A percentile compares a stretch with the other conserved stretches of the same genome.
Evolutionary conservation across 1,140 invertebrate species (phyloP).

Genomic region (Trichoplusia ni): DNA sequence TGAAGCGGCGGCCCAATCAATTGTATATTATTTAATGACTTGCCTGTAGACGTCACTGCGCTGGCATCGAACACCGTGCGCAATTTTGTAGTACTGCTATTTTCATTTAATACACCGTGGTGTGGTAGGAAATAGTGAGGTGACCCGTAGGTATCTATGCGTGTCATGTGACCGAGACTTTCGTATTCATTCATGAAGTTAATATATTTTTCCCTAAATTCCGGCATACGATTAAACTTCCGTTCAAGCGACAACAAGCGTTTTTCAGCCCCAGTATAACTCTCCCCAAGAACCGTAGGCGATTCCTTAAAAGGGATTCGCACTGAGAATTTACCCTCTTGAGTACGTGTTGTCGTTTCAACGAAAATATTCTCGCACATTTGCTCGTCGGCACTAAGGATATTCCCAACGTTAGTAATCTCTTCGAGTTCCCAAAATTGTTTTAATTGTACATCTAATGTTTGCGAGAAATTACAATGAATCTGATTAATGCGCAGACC

Average conservation of each 20-base stretch:
- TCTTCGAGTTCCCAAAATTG: constrained; percentile 37
- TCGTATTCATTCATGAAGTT: constrained; percentile 55
- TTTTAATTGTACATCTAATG: constrained; percentile 27
- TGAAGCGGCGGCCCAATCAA: constrained; percentile 53
- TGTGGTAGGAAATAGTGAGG: constrained; percentile 66
- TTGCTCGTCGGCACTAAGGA: constrained; percentile 30
- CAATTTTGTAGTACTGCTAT: constrained; percentile 53
- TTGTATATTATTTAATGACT: constrained; percentile 53
- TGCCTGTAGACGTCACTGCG: constrained; percentile 21
- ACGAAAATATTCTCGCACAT: constrained; percentile 38
- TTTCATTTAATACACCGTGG: constrained; percentile 56
- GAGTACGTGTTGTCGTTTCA: constrained; percentile 36
- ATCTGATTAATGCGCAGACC: not conserved
- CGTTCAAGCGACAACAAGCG: constrained; percentile 47
- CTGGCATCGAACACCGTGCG: constrained; percentile 60
- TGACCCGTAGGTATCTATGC: not conserved
- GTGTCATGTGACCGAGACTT: constrained; percentile 49
- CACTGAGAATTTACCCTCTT: constrained; percentile 40
- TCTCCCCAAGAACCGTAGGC: constrained; percentile 37
- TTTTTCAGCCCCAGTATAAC: constrained; percentile 30
- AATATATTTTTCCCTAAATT: constrained; percentile 38
- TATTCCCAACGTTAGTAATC: not conserved
- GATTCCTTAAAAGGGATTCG: constrained; percentile 40
- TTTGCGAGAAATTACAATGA: constrained; percentile 36
- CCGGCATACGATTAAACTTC: constrained; percentile 36